phyloP scores from a whole-genome alignment of 2,888 invertebrate genomes.

The Drosophila cyrtoloma region DNA sequence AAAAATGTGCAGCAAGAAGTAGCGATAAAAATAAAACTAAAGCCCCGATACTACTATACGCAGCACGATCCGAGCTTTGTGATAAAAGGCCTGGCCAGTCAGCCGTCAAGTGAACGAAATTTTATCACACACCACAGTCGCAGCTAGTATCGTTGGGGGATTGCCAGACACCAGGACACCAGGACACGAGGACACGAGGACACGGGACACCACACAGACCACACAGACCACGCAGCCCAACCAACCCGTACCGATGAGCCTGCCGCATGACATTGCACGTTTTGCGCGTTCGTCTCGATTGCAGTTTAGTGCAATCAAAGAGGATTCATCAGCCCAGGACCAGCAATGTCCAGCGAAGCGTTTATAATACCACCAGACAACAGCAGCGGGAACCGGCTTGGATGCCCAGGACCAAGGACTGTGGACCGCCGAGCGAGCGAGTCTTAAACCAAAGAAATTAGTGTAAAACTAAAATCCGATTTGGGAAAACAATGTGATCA shows the following conservation, averaged over 20 bases:
- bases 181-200: neutral
- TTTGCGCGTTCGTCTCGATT: slow-evolving; percentile 79
- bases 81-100: slow-evolving; percentile 62
- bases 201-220: neutral
- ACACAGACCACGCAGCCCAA: neutral
- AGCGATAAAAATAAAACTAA: slow-evolving; percentile 33
- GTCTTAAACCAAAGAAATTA: slow-evolving; percentile 84
- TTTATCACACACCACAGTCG: slow-evolving; percentile 63
- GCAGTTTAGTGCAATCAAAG: slow-evolving; percentile 82
- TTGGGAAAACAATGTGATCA: slow-evolving; percentile 82
- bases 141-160: slow-evolving; percentile 3
- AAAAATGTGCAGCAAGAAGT: slow-evolving; percentile 66
- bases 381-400: slow-evolving; percentile 21
- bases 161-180: slow-evolving; percentile 2
- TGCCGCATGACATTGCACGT: slow-evolving; percentile 71
- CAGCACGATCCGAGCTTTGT: slow-evolving; percentile 58
- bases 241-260: slow-evolving; percentile 32
- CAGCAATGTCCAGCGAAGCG: slow-evolving; percentile 81
- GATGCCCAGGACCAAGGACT: slow-evolving; percentile 33
- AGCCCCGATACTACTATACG: slow-evolving; percentile 43
- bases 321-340: slow-evolving; percentile 78
- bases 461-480: slow-evolving; percentile 85
- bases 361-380: slow-evolving; percentile 76
- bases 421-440: slow-evolving; percentile 39
- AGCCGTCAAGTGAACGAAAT: slow-evolving; percentile 60